A percentile compares a stretch with the other conserved stretches of the same genome.
Conservation (phyloP, 2,113 vertebrate genomes). For the Trichechus manatus region DNA sequence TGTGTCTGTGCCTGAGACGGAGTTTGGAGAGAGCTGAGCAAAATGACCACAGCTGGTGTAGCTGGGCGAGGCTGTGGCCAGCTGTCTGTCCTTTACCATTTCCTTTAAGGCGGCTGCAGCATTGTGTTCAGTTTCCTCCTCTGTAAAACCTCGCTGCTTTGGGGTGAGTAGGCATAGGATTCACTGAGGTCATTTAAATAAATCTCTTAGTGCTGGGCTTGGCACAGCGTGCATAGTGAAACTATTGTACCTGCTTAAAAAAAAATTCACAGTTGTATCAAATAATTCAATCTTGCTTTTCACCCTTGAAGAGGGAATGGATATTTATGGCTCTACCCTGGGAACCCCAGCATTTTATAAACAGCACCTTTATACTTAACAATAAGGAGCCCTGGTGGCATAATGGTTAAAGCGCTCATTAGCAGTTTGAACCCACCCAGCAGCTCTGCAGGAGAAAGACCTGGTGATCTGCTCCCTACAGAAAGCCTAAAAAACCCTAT, state of each 20-base stretch:
- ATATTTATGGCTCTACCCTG: neutral
- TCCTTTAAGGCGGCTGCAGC: neutral
- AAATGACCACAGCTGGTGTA: too few relatives aligned
- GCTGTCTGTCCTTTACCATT: neutral
- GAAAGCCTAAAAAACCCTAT: neutral
- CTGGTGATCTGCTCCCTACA: neutral
- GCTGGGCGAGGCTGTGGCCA: neutral
- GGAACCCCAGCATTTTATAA: neutral
- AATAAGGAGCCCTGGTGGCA: neutral
- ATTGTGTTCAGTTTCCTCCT: neutral
- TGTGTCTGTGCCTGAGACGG: rapidly evolving
- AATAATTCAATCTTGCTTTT: neutral
- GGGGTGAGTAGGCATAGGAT: rapidly evolving
- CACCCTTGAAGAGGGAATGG: neutral
- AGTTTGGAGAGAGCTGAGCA: rapidly evolving
- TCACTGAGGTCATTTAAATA: neutral
- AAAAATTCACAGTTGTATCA: neutral
- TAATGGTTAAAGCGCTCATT: neutral
- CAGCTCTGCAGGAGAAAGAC: neutral
- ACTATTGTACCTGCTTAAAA: rapidly evolving
- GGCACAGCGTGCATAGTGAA: neutral
- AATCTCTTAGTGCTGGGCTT: neutral
- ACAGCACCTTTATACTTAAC: neutral
- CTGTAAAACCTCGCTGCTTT: rapidly evolving
- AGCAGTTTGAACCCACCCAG: neutral